Evolutionary conservation across 2,888 invertebrate species (phyloP).

Genomic region (Orthosia gothica): DNA sequence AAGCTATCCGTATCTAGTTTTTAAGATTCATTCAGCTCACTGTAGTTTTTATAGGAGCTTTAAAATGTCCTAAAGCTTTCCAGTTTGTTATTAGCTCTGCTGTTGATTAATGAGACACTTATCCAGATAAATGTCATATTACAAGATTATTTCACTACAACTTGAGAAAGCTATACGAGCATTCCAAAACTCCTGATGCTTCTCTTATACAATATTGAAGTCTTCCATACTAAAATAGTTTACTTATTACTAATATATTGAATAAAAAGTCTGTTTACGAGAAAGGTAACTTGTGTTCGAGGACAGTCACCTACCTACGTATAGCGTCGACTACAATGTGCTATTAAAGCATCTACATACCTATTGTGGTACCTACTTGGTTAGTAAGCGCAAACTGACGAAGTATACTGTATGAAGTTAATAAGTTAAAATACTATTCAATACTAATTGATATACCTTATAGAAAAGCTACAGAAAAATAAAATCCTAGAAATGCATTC

Average conservation of each 20-base stretch:
- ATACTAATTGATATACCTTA: constrained; percentile 6
- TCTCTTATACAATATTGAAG: constrained; percentile 33
- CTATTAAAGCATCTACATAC: constrained; percentile 24
- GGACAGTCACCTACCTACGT: constrained; percentile 38
- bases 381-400: constrained; percentile 35
- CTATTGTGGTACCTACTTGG: constrained; percentile 21
- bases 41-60: constrained; percentile 5
- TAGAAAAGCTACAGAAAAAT: constrained; percentile 17
- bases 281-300: constrained; percentile 51
- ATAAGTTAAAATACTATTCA: constrained; percentile 19
- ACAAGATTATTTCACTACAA: not conserved
- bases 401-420: constrained; percentile 20
- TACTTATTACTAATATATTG: constrained; percentile 35
- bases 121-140: not conserved
- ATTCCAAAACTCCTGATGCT: constrained; percentile 6
- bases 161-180: not conserved
- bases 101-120: not conserved
- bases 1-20: not conserved
- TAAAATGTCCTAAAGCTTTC: not conserved
- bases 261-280: constrained; percentile 18
- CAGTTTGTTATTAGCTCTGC: no score
- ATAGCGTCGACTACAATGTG: constrained; percentile 24
- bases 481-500: constrained; percentile 24
- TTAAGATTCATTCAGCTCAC: not conserved
- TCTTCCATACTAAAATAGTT: constrained; percentile 31